A percentile compares a stretch with the other conserved stretches of the same genome.
These are phyloP conservation scores for Rotaria macrura DNA, from an alignment of 2,888 invertebrate species.

Conservation along the genomic window DNA sequence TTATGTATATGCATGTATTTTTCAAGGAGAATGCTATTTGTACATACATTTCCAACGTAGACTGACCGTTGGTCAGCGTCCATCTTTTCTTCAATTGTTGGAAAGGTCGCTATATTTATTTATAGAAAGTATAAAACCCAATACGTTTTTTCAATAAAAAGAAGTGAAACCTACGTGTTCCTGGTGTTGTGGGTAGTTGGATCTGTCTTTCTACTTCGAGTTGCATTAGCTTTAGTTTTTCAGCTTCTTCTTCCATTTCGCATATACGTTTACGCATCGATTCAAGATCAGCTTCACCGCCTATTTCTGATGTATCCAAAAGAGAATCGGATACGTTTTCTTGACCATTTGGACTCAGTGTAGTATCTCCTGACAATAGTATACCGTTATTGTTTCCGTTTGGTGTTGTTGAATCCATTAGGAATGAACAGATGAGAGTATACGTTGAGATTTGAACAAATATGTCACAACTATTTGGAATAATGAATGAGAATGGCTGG, in stretches of 20 bases:
- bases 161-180: not conserved
- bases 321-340: not conserved
- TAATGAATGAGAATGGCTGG: not conserved
- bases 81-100: constrained; percentile 27
- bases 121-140: not conserved
- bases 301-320: constrained; percentile 17
- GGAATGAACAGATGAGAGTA: not conserved
- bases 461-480: not conserved
- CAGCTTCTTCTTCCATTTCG: constrained; percentile 34
- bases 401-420: not conserved
- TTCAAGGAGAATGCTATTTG: too few relatives aligned
- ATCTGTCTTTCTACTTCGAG: constrained; percentile 32
- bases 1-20: not conserved
- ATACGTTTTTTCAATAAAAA: too few relatives aligned
- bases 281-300: not conserved
- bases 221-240: constrained; percentile 24
- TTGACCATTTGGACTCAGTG: not conserved
- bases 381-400: not conserved
- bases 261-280: constrained; percentile 21
- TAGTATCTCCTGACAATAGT: not conserved
- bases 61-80: constrained; percentile 91
- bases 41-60: constrained; percentile 58
- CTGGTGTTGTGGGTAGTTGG: constrained; percentile 26
- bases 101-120: constrained; percentile 15
- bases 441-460: too few relatives aligned